Evolutionary conservation across 2,888 invertebrate genomes (phyloP).

Genomic region (Cryptophagus acutangulus): DNA sequence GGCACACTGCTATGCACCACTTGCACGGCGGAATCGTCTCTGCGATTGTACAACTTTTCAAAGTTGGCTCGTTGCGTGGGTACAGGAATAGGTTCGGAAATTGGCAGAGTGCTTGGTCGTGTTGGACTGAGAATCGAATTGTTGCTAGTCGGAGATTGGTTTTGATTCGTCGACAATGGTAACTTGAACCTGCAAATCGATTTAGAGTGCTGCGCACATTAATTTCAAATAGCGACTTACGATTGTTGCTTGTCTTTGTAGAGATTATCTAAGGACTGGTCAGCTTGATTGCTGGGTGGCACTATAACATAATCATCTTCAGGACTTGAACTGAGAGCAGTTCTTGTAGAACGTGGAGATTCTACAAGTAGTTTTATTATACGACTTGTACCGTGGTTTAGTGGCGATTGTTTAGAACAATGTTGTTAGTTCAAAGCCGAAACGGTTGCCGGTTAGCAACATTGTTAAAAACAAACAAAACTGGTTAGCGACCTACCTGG

Average conservation of each 20-base stretch:
- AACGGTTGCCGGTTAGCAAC: too few species aligned
- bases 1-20: conserved; percentile 52
- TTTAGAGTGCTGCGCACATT: not conserved
- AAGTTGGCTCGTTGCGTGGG: conserved; percentile 60
- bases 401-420: too few species aligned
- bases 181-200: conserved; percentile 18
- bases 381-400: too few species aligned
- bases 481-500: conserved; percentile 42
- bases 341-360: conserved; percentile 44
- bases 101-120: conserved; percentile 63
- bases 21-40: conserved; percentile 14
- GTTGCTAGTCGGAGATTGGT: conserved; percentile 6
- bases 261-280: conserved; percentile 52
- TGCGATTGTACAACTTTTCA: conserved; percentile 44
- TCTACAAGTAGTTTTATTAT: conserved; percentile 34
- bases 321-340: conserved; percentile 55
- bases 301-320: conserved; percentile 84
- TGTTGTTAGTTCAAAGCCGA: too few species aligned
- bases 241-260: conserved; percentile 25
- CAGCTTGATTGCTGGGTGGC: conserved; percentile 62
- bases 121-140: conserved; percentile 56
- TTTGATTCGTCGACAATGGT: conserved; percentile 21
- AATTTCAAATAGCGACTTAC: conserved; percentile 17
- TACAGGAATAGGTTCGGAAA: conserved; percentile 73
- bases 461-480: conserved; percentile 1